Evolutionary conservation across 2,797 vertebrate genomes (phyloP).

Genomic region (Chromobotia macracanthus): DNA sequence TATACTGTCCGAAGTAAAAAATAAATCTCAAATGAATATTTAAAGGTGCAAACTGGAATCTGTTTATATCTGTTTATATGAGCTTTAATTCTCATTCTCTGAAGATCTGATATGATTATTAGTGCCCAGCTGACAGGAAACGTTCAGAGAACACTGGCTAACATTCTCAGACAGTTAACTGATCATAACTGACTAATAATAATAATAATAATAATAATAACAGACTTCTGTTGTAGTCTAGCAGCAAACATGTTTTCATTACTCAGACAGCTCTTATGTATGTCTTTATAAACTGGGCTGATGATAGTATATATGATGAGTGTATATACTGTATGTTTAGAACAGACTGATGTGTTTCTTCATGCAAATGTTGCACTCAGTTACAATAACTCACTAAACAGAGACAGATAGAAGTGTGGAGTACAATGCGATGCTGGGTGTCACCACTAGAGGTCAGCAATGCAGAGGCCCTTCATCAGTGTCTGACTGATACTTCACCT

Average conservation of each 20-base stretch:
- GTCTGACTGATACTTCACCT: not conserved
- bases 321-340: conserved; percentile 59
- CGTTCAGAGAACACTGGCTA: no score
- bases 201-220: no score
- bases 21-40: not conserved
- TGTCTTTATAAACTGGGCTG: not conserved
- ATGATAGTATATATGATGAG: no score
- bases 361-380: conserved; percentile 70
- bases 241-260: not conserved
- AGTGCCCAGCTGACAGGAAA: no score
- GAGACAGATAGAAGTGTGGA: conserved; percentile 13
- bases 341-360: conserved; percentile 69
- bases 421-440: not conserved
- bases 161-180: not conserved
- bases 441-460: conserved; percentile 66
- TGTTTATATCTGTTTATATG: no score
- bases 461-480: not conserved
- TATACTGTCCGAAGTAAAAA: not conserved
- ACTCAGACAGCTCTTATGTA: no score
- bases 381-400: conserved; percentile 61
- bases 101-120: no score
- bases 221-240: no score
- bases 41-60: not conserved
- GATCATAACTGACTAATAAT: no score
- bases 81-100: no score